Base-by-base conservation (phyloP, 2,797 vertebrate genomes). In the Chaenodraco wilsoni region DNA sequence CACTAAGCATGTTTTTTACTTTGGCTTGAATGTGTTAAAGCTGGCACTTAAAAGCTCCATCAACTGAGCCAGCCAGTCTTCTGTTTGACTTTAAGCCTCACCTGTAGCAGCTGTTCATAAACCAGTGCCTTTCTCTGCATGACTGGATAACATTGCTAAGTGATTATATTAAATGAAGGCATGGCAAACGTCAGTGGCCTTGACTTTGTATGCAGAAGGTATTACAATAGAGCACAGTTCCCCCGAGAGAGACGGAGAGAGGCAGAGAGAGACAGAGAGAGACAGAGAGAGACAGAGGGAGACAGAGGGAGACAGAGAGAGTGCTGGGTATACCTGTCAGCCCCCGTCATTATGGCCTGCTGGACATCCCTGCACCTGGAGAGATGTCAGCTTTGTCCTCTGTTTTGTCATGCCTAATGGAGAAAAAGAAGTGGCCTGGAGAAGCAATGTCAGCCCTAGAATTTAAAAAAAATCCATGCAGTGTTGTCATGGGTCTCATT, bases 301-400 rank as follows among this genome's bases (percentile, higher is more conserved):
- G 73, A 74, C 37, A 79, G 81, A 75, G 71, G 57, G 66, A 65
- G 60, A 74, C 37, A 49, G 51, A 66, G 55, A 66, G 46, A 76
- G 75, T 27, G 56, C 74, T 60, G 17, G 81, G 83, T 82, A 69
- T 75, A 80, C 77, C 50, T 89, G 89, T 93, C 88, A 85, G 8
- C 63, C 57, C 48, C 48, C 37, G 68, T 83, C 81, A 82, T 84
- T 74, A 77, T 63, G 50, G 66, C 55, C 71, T 27, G 54, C 69
- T 78, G 75, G 86, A 85, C 54, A 9, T 83, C 65, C 37, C 65
- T 52, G 79, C 82, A 91, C 84, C 87, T 91, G 88, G 56, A 84
- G 33, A 83, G 67, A 84, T 46, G 66, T 76, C 68, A 54, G 74
- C 54, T 58, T 37, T 74, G 78, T 88, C 82, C 80, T 86, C 65